Conservation (phyloP, 1,140 invertebrate genomes). For the Cyclargus thomasi region DNA sequence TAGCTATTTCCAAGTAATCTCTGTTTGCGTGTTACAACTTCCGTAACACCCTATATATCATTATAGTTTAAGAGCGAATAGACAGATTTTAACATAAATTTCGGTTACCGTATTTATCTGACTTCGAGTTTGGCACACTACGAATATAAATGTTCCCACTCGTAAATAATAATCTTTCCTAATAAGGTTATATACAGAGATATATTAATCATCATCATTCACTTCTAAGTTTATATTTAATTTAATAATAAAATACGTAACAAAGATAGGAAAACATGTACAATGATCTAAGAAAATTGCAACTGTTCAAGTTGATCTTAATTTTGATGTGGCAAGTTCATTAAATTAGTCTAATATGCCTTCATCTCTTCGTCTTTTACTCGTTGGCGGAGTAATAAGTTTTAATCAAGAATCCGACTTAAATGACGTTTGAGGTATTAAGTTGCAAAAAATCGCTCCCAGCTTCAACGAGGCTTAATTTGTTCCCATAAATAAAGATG, state of each 20-base stretch:
- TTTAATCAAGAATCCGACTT: background rate
- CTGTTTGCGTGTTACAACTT: background rate
- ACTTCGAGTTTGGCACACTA: background rate
- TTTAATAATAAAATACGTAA: too few relatives aligned
- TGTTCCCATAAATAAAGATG: constrained; percentile 63
- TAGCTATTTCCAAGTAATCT: too few relatives aligned
- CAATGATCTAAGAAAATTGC: too few relatives aligned
- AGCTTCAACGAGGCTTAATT: constrained; percentile 58
- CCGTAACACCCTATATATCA: background rate
- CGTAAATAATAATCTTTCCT: background rate
- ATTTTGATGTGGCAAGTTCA: too few relatives aligned
- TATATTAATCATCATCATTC: background rate
- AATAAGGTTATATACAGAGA: background rate
- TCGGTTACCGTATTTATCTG: background rate
- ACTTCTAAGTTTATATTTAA: background rate
- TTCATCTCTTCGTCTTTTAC: background rate
- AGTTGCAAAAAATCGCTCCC: constrained; percentile 45
- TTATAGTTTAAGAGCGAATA: background rate
- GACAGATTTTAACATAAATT: constrained; percentile 8
- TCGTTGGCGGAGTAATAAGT: background rate
- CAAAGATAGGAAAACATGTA: too few relatives aligned
- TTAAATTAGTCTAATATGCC: background rate
- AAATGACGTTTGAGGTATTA: background rate
- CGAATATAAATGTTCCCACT: background rate
- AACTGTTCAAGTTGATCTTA: too few relatives aligned